Percentiles rank a stretch among this genome's conserved stretches.
These are phyloP conservation scores for Coregonus suidteri DNA, from an alignment of 2,797 vertebrate genomes.

Conservation along the genomic window DNA sequence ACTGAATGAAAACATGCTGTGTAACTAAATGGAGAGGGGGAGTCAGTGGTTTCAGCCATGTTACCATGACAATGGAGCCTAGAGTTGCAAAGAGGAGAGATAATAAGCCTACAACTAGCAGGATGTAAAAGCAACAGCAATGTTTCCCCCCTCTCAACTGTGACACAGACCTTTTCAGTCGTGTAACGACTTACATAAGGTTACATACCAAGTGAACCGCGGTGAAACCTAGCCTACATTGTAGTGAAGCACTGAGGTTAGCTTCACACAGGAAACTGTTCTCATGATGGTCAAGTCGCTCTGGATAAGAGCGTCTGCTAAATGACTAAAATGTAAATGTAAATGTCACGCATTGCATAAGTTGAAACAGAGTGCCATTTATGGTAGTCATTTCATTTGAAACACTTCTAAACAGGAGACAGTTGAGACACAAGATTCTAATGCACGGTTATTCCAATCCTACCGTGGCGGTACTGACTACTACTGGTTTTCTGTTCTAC, in stretches of 20 bases:
- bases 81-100: too few relatives aligned
- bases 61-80: not conserved
- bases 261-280: not conserved
- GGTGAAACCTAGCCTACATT: too few relatives aligned
- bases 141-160: not conserved
- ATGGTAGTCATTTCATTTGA: not conserved
- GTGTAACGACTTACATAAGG: not conserved
- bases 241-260: not conserved
- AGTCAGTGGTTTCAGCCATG: not conserved
- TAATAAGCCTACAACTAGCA: too few relatives aligned
- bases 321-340: too few relatives aligned
- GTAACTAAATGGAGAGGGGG: not conserved
- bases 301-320: too few relatives aligned
- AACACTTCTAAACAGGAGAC: not conserved
- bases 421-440: not conserved
- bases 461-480: too few relatives aligned
- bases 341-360: not conserved
- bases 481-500: too few relatives aligned
- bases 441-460: too few relatives aligned
- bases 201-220: not conserved
- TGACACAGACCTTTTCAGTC: not conserved
- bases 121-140: too few relatives aligned
- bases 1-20: slow-evolving; percentile 34
- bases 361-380: not conserved
- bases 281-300: not conserved